Base-by-base conservation (phyloP, 1,140 invertebrate genomes). In the Stegodyphus dumicola region DNA sequence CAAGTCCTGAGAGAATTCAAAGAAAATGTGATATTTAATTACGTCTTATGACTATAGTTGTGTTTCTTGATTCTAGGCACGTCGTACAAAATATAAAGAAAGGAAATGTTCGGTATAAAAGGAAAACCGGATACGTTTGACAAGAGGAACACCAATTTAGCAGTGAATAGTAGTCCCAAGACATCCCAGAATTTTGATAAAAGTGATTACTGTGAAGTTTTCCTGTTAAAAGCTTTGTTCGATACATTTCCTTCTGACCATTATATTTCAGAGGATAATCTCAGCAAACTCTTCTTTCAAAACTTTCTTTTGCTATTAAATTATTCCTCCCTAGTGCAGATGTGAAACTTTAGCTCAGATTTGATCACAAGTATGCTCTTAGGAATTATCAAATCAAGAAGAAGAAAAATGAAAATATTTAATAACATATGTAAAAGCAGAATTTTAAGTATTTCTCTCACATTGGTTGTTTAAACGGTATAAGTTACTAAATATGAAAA, bases 21-120 rank as follows among this genome's bases (percentile, higher is more conserved):
- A 81, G 78, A 81, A 81, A 73, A 69, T 56, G 78, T 69, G 51
- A 81, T 81, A 81, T 81, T 81, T 81, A 81, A 81, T 81, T 81
- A 81, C 54, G 69, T 81, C 78, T 48, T 71, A 53, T 81, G 78
- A 73, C 69, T 56, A 18, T 52, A 48, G 69, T 81, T 69, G n/a
- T 64, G n/a, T n/a, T 81, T 81, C 7, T 65, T 73, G 10, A 81
- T 15, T n/a, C 78, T 73, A 73, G 51, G 78, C 78, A 81, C 78
- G 78, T 81, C 53, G 52, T 49, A 48, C 18, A 33, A 64, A 73
- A 81, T n/a, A 81, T 73, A 53, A 71, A 52, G 54, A 64, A 81
- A 81, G n/a, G 7, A 65, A 60, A 60, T 60, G 64, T 33, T 69
- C 18, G 9, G 9, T 64, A 33, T 54, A 81, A 73, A 70, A 52